These are phyloP conservation scores for Ommatoiulus sabulosus DNA, from an alignment of 2,888 invertebrate genomes.

Conservation along the genomic window DNA sequence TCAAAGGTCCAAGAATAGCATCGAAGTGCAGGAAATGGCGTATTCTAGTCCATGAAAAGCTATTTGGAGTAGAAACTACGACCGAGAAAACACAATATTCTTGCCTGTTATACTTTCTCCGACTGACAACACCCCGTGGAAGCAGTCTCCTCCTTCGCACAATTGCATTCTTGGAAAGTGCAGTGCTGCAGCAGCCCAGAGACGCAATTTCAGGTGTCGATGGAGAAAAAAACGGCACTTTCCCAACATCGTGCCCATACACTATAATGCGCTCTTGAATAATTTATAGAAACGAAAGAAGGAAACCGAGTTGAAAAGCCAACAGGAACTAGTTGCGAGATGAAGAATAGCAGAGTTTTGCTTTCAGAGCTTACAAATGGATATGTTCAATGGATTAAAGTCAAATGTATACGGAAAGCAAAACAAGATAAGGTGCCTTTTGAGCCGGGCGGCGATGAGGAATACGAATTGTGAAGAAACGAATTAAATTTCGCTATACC, in stretches of 20 bases:
- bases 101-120: background rate
- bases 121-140: background rate
- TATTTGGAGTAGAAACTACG: background rate
- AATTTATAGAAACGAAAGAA: constrained; percentile 18
- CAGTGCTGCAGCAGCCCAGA: background rate
- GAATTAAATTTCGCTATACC: background rate
- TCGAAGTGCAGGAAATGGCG: background rate
- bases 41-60: background rate
- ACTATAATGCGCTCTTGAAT: constrained; percentile 10
- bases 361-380: constrained; percentile 7
- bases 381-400: constrained; percentile 28
- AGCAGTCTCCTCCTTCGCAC: background rate
- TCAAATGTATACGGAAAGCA: constrained; percentile 28
- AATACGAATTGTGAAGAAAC: constrained; percentile 4
- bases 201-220: constrained; percentile 15
- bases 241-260: background rate
- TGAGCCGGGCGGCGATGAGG: background rate
- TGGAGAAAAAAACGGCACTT: background rate
- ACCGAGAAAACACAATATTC: background rate
- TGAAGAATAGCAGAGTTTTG: constrained; percentile 28
- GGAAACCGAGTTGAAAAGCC: constrained; percentile 28
- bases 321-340: constrained; percentile 24
- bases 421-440: constrained; percentile 26
- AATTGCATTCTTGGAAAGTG: background rate
- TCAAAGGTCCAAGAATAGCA: background rate